Evolutionary conservation across 2,888 invertebrate genomes (phyloP), one percentile per base, ranked within the genome.

Genomic region (Slavum lentiscoides): DNA sequence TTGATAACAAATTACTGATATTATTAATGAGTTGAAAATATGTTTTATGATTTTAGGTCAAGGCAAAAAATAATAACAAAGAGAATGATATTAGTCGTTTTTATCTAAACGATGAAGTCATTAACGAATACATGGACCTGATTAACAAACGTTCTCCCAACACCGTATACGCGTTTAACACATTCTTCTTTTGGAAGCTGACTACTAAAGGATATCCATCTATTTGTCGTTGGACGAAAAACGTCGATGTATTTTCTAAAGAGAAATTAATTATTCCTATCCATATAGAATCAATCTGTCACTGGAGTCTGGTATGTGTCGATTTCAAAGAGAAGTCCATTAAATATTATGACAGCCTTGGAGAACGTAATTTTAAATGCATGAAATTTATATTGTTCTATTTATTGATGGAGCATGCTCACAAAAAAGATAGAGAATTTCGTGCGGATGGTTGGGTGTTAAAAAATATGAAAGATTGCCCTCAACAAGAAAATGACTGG

Each of bases 101-200:
- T 13, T 64, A 7, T 21, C 11, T 72, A n/a, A 72, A 80, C 58
- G 72, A 80, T 64, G 80, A 89, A 89, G 86, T 98, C 0, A 97
- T 99, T 59, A 98, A 98, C 86, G 97, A 96, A 87, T 99, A 98
- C 86, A 94, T 98, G 93, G 95, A 95, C 86, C 87, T 99, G 80
- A 87, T 99, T 76, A 93, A 93, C 85, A 93, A 94, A 84, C 88
- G 98, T 76, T 90, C 93, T 7, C 80, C 80, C 39, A 49, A 69
- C 0, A 90, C 89, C 83, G 92, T 94, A 0, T 93, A 97, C 85
- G 93, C 94, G 0, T 94, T 97, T 88, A 98, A 96, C 86, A 98
- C 98, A 0, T 98, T 98, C 88, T 98, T 98, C 87, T 95, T 96
- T 85, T 92, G 94, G 1, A 94, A 94, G 85, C 88, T 98, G 61